A percentile compares a stretch with the other conserved stretches of the same genome.
phyloP scores from a whole-genome alignment of 1,140 invertebrate species.

The Bathynomus jamesi region DNA sequence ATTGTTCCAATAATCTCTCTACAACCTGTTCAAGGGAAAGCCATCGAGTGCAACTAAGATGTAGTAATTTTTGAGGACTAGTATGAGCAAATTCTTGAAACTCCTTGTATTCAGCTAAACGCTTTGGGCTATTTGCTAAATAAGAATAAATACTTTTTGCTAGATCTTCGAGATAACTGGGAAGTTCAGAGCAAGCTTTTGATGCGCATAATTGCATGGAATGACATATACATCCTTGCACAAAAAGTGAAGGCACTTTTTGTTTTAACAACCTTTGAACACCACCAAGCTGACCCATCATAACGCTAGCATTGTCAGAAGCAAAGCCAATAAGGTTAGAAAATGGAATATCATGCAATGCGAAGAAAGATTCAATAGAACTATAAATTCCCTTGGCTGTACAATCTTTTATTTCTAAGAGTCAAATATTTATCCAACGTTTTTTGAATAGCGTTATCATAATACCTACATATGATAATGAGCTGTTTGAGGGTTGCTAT shows the following conservation, averaged over 20 bases:
- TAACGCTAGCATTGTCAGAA: constrained; percentile 24
- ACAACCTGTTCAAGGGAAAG: too few species aligned
- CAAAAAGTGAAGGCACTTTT: constrained; percentile 9
- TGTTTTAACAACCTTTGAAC: constrained; percentile 15
- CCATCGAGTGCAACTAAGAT: too few species aligned
- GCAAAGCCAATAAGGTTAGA: too few species aligned
- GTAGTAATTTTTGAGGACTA: constrained; percentile 26
- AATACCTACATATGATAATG: constrained; percentile 15
- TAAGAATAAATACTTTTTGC: constrained; percentile 1
- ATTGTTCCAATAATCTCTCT: too few species aligned
- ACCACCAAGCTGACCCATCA: constrained; percentile 16
- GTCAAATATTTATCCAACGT: constrained; percentile 20
- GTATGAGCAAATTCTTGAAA: constrained; percentile 25
- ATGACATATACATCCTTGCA: too few species aligned
- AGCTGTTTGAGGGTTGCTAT: constrained; percentile 20
- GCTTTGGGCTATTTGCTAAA: neutral
- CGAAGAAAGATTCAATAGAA: constrained; percentile 15
- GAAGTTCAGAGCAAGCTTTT: too few species aligned
- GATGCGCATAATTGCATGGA: too few species aligned
- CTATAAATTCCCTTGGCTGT: constrained; percentile 18
- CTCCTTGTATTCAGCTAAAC: constrained; percentile 17
- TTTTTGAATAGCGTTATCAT: constrained; percentile 20
- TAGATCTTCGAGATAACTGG: constrained; percentile 14
- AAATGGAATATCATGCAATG: constrained; percentile 17
- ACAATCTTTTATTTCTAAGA: constrained; percentile 20